Conservation (phyloP, 1,140 invertebrate species). For the Drosophila baimaii region DNA sequence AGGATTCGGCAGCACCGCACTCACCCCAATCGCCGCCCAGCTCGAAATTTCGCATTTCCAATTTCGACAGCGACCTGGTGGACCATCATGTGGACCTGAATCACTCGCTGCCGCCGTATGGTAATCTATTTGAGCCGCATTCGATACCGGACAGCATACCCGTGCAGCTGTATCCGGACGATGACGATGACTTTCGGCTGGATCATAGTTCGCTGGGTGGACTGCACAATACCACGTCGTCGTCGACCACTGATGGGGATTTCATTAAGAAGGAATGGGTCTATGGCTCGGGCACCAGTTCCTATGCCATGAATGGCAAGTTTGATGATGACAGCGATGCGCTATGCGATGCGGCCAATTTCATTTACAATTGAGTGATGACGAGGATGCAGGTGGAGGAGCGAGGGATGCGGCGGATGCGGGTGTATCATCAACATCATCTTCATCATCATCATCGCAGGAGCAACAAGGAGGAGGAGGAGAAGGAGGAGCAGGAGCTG, state of each 20-base stretch:
- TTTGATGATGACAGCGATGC: slow-evolving; percentile 83
- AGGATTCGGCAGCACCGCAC: slow-evolving; percentile 77
- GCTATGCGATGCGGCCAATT: slow-evolving; percentile 80
- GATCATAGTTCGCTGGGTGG: slow-evolving; percentile 80
- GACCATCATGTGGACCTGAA: slow-evolving; percentile 80
- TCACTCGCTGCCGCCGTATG: slow-evolving; percentile 77
- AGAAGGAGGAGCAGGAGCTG: background rate
- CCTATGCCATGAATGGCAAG: slow-evolving; percentile 82
- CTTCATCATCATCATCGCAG: background rate
- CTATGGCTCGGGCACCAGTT: slow-evolving; percentile 76
- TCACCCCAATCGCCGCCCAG: slow-evolving; percentile 81
- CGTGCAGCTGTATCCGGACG: slow-evolving; percentile 79
- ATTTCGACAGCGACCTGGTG: slow-evolving; percentile 79
- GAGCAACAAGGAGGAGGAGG: background rate
- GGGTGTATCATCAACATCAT: background rate
- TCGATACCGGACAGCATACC: slow-evolving; percentile 83
- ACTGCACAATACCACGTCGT: slow-evolving; percentile 76
- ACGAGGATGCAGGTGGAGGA: background rate
- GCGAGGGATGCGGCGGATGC: background rate
- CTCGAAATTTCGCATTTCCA: slow-evolving; percentile 82
- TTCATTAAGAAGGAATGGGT: slow-evolving; percentile 84
- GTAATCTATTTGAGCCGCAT: slow-evolving; percentile 81
- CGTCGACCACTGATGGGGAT: slow-evolving; percentile 80
- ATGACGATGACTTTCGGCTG: slow-evolving; percentile 80
- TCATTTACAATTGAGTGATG: slow-evolving; percentile 78